Base-by-base conservation (phyloP, 2,888 invertebrate species). In the Reticulitermes lucifugus region DNA sequence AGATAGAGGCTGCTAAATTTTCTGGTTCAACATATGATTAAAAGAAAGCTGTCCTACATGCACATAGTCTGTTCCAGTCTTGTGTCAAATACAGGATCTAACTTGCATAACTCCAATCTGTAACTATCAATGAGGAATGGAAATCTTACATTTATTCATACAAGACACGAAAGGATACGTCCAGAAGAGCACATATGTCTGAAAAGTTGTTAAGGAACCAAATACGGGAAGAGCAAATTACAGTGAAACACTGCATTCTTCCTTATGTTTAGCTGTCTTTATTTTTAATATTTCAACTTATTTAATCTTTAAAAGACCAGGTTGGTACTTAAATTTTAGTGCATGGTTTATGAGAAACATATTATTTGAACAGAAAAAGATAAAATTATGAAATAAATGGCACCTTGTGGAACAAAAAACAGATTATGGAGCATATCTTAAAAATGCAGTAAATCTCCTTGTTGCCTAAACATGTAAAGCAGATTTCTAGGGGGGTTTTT, bases 171-270 rank as follows among this genome's bases (percentile, higher is more conserved):
- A 93, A 92, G 92, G 93, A 93, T 93, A 93, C 92, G 93, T 93
- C 93, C 93, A 93, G 88, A 93, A 93, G 87, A 93, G 89, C 70
- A 93, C 92, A 89, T 93, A 93, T 87, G 93, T 93, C 93, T 93
- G 91, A 87, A 89, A 75, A 85, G 59, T 51, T 82, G 88, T 91
- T 90, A 91, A 91, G 91, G 90, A 91, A 7, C n/a, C n/a, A 84
- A 55, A 79, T 18, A 25, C 18, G 25, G n/a, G 12, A 25, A 55
- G 14, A 25, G 55, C 25, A 75, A 41, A 5, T 65, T 65, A 65
- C 25, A 65, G 25, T 65, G 25, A 25, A 10, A 65, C 65, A n/a
- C 6, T 21, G n/a, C 12, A 21, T 22, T 60, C 6, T 18, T 22
- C 60, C 60, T 21, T 21, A 22, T 22, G 22, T 60, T 60, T 60